These are phyloP conservation scores for Conchocele bisecta DNA, from an alignment of 2,888 invertebrate genomes.

Conservation along the genomic window DNA sequence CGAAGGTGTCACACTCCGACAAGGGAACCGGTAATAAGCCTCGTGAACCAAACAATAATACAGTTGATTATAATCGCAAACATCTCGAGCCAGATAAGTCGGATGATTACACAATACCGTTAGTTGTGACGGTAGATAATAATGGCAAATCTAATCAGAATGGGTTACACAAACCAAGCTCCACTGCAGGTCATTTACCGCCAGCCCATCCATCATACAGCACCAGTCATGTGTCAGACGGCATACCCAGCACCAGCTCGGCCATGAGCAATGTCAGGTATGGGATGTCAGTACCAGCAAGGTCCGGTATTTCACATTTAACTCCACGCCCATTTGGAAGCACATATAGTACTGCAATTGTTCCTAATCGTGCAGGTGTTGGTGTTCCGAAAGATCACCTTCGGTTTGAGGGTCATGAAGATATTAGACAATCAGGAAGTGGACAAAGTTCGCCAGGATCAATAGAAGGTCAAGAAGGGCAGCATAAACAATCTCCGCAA, in stretches of 20 bases:
- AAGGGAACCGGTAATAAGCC: constrained; percentile 49
- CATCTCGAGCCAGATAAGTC: constrained; percentile 46
- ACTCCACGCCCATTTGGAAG: constrained; percentile 77
- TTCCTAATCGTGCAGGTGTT: constrained; percentile 46
- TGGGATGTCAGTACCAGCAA: constrained; percentile 45
- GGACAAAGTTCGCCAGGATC: constrained; percentile 79
- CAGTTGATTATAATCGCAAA: constrained; percentile 32
- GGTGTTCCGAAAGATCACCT: constrained; percentile 57
- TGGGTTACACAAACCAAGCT: constrained; percentile 54
- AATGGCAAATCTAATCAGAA: constrained; percentile 46
- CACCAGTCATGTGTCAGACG: neutral
- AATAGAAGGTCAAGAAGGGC: constrained; percentile 68
- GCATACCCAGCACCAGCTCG: constrained; percentile 7
- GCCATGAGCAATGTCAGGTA: constrained; percentile 20
- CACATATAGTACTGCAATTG: constrained; percentile 69
- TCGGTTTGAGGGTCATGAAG: constrained; percentile 70
- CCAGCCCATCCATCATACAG: neutral
- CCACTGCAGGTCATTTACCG: constrained; percentile 33
- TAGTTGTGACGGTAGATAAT: constrained; percentile 59
- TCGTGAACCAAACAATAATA: constrained; percentile 61
- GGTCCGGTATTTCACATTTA: constrained; percentile 67
- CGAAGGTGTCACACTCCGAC: constrained; percentile 86
- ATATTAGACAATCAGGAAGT: constrained; percentile 77
- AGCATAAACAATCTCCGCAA: constrained; percentile 29
- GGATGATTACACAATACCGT: constrained; percentile 59